Base-by-base conservation (phyloP, 1,140 invertebrate species). In the Semibalanus balanoides region DNA sequence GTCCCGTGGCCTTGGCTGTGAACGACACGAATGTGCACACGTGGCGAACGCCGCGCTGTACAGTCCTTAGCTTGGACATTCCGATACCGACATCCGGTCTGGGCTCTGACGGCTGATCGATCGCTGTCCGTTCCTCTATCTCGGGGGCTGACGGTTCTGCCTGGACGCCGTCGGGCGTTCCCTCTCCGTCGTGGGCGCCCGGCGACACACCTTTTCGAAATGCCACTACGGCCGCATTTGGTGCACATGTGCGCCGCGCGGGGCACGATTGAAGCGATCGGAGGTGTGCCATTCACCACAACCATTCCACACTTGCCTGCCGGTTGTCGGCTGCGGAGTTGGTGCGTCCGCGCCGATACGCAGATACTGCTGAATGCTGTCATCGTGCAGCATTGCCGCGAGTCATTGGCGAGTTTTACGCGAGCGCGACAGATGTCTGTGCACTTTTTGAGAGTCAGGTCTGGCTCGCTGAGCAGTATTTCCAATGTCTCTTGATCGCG, bases 201-300 rank as follows among this genome's bases (percentile, higher is more conserved):
- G 28, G 30, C 76, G n/a, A 40, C 69, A 76, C 30, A 76, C 17
- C 29, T 69, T 9, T 7, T 73, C 30, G 75, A 74, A 74, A n/a
- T 77, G 11, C 0, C 70, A 0, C n/a, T 7, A 3, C 30, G 35
- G 29, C 69, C 76, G 74, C 76, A 76, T 7, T 70, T 27, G 0
- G 0, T 27, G 30, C 73, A 74, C 9, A 1, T 64, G 22, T 11
- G 51, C 22, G 9, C 51, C 51, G 9, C 14, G 51, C 51, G 7
- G 51, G 51, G 22, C 51, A 64, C 22, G 51, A 64, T 19, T 19
- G 11, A 11, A 64, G 51, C 22, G 51, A 7, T 64, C 51, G 11
- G 11, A 3, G 11, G 51, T 11, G 51, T 64, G 51, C 51, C 51
- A 64, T 14, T 64, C 22, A 3, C 51, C 51, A 19, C 51, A 7